phyloP scores from a whole-genome alignment of 2,888 invertebrate species.

The Sphinx pinastri region DNA sequence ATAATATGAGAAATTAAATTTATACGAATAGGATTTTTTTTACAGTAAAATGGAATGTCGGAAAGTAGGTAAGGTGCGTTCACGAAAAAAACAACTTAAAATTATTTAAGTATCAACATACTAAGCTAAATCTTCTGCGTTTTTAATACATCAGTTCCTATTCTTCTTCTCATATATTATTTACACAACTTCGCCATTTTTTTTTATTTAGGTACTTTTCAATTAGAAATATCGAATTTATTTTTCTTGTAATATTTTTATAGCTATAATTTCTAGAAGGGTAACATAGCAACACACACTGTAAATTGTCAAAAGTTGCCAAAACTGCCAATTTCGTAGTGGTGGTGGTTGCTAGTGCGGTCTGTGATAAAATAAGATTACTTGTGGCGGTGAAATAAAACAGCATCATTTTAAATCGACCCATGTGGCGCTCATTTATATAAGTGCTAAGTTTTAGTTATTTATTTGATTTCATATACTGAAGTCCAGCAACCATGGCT shows the following conservation, averaged over 20 bases:
- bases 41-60: no score
- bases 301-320: conserved; percentile 42
- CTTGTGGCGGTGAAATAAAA: conserved; percentile 44
- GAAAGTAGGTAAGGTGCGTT: no score
- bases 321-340: conserved; percentile 52
- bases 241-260: background rate
- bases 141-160: no score
- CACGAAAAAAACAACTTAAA: no score
- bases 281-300: conserved; percentile 30
- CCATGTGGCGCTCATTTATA: conserved; percentile 72
- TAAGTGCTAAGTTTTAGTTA: conserved; percentile 50
- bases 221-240: no score
- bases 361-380: conserved; percentile 43
- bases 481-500: conserved; percentile 86
- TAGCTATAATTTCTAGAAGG: background rate
- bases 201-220: no score
- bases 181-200: background rate
- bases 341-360: conserved; percentile 50
- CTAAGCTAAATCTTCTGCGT: no score
- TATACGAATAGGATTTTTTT: no score
- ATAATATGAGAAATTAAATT: no score
- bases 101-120: no score
- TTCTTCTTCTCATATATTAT: no score
- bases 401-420: conserved; percentile 52
- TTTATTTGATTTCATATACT: conserved; percentile 54